Evolutionary conservation across 1,140 invertebrate genomes (phyloP), one percentile per base, ranked within the genome.

Genomic region (Plutomurus gul): DNA sequence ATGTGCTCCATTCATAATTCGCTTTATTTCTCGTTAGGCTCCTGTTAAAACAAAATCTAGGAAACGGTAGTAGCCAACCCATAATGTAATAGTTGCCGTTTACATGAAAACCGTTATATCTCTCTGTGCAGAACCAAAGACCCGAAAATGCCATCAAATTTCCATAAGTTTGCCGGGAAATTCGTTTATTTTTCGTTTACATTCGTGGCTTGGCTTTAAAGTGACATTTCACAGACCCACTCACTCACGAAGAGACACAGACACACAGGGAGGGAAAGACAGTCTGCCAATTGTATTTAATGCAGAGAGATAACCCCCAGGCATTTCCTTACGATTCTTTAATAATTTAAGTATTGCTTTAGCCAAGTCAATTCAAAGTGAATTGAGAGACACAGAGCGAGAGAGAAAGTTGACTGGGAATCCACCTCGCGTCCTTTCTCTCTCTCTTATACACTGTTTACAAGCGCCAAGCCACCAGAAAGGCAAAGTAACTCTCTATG

Each of bases 101-200:
- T n/a, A n/a, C n/a, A n/a, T n/a, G n/a, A n/a, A n/a, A n/a, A n/a
- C n/a, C n/a, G n/a, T n/a, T n/a, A n/a, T n/a, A n/a, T n/a, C n/a
- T n/a, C n/a, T n/a, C n/a, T n/a, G n/a, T n/a, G n/a, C n/a, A n/a
- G n/a, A n/a, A n/a, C n/a, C n/a, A n/a, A n/a, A n/a, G 56, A 33
- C 51, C 11, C 10, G 25, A 27, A 65, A 65, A 65, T 65, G 56
- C n/a, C 27, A 65, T 65, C 27, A 65, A 65, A 65, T 65, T 65
- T 65, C 56, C 56, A 65, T 65, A 65, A 33, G 56, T 65, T 65
- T 65, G 56, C 27, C 2, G 18, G 56, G 56, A 65, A 65, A 65
- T 65, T 65, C 3, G 56, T 65, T 65, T 65, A 65, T 65, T 65
- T 65, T 65, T 65, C 56, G 56, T 65, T 65, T 65, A 65, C 13